Evolutionary conservation across 2,888 invertebrate species (phyloP).

Genomic region (Conomelus anceps): DNA sequence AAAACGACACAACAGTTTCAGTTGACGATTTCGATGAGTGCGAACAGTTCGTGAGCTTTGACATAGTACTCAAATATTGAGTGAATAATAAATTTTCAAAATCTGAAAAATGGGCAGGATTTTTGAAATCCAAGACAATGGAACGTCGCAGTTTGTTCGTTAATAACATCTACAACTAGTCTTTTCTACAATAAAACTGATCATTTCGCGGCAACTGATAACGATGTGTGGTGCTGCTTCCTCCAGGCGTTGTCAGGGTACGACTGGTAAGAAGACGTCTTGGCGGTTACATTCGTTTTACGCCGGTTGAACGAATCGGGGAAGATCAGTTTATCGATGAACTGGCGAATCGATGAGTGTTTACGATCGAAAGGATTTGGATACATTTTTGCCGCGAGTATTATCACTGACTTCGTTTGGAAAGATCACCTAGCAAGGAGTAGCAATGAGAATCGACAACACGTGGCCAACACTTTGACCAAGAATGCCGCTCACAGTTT

Average conservation of each 20-base stretch:
- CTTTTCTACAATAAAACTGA: not conserved
- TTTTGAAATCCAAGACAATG: not conserved
- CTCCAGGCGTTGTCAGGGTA: not conserved
- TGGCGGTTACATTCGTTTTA: not conserved
- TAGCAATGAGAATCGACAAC: not conserved
- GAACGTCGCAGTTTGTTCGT: not conserved
- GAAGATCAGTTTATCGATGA: conserved; percentile 48
- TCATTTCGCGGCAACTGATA: not conserved
- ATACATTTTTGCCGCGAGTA: no score
- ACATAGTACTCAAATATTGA: not conserved
- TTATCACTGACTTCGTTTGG: no score
- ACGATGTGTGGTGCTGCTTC: not conserved
- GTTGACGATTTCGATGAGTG: no score
- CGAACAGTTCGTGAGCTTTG: not conserved
- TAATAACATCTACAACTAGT: not conserved
- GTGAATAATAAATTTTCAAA: not conserved
- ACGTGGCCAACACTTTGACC: not conserved
- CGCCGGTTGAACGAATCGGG: conserved; percentile 5
- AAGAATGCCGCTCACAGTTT: not conserved
- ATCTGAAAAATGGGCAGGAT: not conserved
- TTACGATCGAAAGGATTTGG: conserved; percentile 64
- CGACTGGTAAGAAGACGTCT: not conserved
- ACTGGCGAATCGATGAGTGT: conserved; percentile 59
- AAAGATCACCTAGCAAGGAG: not conserved
- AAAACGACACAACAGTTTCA: not conserved